Base-by-base conservation (phyloP, 2,888 invertebrate genomes). In the Theretra japonica region DNA sequence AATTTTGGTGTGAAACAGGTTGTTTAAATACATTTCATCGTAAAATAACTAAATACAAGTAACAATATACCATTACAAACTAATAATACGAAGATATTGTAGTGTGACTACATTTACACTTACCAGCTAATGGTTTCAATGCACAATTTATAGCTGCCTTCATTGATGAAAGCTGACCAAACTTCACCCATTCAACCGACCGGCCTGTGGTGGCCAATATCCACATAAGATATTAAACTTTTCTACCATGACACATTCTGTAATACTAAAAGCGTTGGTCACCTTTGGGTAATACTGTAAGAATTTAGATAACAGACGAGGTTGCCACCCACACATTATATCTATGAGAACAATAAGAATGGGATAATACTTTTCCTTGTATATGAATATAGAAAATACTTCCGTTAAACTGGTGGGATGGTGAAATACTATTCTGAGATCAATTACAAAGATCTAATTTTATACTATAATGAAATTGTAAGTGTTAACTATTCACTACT, bases 1-100 rank as follows among this genome's bases (percentile, higher is more conserved):
- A 59, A 17, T 65, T 48, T 56, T 65, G 50, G 48, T 23, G 23
- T 58, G 41, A 73, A 69, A 65, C 41, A 73, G 28, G 70, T 75
- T 75, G 74, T 77, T 73, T 78, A 80, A 80, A 88, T 84, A 83
- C 68, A 83, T 89, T 88, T 41, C 86, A 89, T 82, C 77, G 79
- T 81, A 83, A 87, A 89, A 88, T 84, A 87, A 88, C 72, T 72
- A 80, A 79, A 82, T 79, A 53, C 53, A 75, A 88, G 89, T 84
- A 85, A 86, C 85, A 85, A 81, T 81, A 80, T 85, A 82, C 83
- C 74, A 83, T 80, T 79, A 84, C 72, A 77, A 72, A 76, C 81
- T 78, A 82, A 65, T 79, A 84, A 82, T 82, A 82, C 77, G 76
- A 78, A 77, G 82, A 75, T 72, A 75, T 48, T 75, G 79, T 81